These are phyloP conservation scores for Chrysomela aeneicollis DNA, from an alignment of 2,888 invertebrate species.

Conservation along the genomic window DNA sequence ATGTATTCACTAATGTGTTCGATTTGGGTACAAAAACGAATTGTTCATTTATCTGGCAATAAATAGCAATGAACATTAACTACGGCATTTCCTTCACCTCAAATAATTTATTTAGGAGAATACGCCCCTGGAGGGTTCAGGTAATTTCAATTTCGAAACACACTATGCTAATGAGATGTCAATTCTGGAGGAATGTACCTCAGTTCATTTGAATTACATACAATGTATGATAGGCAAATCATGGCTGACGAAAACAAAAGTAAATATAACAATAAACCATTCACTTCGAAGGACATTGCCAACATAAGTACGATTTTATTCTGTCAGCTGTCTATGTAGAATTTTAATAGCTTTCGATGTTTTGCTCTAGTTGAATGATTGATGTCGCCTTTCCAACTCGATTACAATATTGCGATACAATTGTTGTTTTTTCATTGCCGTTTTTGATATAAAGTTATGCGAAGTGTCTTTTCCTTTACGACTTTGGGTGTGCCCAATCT, in stretches of 20 bases:
- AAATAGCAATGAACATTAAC: too few species aligned
- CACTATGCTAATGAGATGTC: too few species aligned
- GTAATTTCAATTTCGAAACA: too few species aligned
- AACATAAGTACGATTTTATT: conserved; percentile 1
- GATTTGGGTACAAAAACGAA: too few species aligned
- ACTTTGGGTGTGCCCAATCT: not conserved
- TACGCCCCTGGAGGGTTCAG: too few species aligned
- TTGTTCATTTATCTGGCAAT: too few species aligned
- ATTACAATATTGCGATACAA: not conserved
- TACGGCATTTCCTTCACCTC: too few species aligned
- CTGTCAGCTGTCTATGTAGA: not conserved
- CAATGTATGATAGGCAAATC: not conserved
- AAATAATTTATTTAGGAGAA: too few species aligned
- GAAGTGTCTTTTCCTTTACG: not conserved
- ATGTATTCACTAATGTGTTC: too few species aligned
- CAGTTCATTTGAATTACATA: not conserved
- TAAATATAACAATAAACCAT: not conserved
- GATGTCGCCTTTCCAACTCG: not conserved
- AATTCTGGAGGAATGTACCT: too few species aligned
- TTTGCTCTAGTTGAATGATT: conserved; percentile 3
- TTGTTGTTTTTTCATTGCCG: not conserved
- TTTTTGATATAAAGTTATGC: not conserved
- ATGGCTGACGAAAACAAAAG: not conserved
- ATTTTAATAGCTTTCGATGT: not conserved
- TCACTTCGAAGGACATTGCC: not conserved